phyloP scores from a whole-genome alignment of 2,888 invertebrate genomes.

The Rotaria magnacalcarata region DNA sequence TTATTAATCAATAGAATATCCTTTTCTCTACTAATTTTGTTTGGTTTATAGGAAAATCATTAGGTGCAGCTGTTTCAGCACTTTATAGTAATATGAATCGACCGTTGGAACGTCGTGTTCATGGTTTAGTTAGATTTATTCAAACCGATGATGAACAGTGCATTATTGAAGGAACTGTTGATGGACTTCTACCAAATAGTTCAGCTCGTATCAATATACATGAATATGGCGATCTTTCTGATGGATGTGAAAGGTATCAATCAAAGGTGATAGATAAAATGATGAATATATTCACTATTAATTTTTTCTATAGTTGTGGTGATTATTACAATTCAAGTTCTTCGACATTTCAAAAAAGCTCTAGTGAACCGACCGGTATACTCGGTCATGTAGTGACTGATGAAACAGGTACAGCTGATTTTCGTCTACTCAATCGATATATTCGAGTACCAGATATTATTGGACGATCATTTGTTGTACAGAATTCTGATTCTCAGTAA shows the following conservation, averaged over 20 bases:
- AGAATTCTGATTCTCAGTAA: slow-evolving; percentile 14
- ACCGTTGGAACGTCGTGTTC: slow-evolving; percentile 55
- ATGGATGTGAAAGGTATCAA: slow-evolving; percentile 64
- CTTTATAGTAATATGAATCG: slow-evolving; percentile 9
- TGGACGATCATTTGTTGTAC: slow-evolving; percentile 63
- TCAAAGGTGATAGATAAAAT: not conserved
- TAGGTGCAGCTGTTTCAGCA: not conserved
- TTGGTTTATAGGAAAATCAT: not conserved
- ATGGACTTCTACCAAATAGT: slow-evolving; percentile 69
- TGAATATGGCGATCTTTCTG: slow-evolving; percentile 72
- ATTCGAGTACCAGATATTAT: slow-evolving; percentile 65
- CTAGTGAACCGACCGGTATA: slow-evolving; percentile 62
- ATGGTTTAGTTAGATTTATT: slow-evolving; percentile 75
- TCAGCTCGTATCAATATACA: slow-evolving; percentile 66
- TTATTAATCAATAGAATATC: slow-evolving; percentile 13
- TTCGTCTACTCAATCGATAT: slow-evolving; percentile 65
- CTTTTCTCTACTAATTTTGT: not conserved
- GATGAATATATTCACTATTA: not conserved
- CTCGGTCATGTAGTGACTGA: slow-evolving; percentile 67
- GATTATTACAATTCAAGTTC: not conserved
- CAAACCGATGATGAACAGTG: slow-evolving; percentile 65
- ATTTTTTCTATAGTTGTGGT: not conserved
- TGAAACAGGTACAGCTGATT: slow-evolving; percentile 67
- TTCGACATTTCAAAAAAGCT: not conserved
- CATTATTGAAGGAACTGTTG: slow-evolving; percentile 77